A percentile compares a stretch with the other conserved stretches of the same genome.
These are phyloP conservation scores for Motacilla tschutschensis DNA, from an alignment of 2,113 vertebrate species.

Conservation along the genomic window DNA sequence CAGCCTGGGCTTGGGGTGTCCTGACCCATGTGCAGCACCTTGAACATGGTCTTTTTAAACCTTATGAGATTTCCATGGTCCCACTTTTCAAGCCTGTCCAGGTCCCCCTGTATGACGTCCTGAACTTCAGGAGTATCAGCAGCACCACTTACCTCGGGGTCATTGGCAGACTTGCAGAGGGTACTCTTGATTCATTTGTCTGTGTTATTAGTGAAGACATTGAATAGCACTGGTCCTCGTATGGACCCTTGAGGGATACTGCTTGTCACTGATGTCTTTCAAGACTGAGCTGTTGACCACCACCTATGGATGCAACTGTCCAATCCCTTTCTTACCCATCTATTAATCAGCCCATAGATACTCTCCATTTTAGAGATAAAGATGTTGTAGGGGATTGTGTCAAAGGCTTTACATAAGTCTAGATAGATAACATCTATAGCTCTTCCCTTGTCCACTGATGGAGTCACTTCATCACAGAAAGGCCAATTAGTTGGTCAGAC, in stretches of 20 bases:
- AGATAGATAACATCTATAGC: not conserved
- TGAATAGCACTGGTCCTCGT: not conserved
- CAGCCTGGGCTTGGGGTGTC: fast-evolving
- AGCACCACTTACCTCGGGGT: too few relatives aligned
- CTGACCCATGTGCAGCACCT: fast-evolving
- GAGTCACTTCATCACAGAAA: not conserved
- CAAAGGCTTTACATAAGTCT: not conserved
- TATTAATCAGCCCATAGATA: not conserved
- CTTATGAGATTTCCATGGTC: not conserved
- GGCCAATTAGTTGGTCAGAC: not conserved
- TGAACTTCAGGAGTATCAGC: not conserved
- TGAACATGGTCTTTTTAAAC: fast-evolving
- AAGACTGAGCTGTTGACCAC: not conserved
- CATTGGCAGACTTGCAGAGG: fast-evolving
- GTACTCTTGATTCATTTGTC: not conserved
- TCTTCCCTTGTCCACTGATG: not conserved
- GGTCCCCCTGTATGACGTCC: not conserved
- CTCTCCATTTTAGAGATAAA: not conserved
- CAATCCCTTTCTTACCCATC: not conserved
- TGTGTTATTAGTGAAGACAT: not conserved
- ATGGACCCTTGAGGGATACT: not conserved
- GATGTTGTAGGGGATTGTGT: too few relatives aligned
- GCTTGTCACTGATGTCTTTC: too few relatives aligned
- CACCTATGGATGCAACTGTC: not conserved
- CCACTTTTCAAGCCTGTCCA: fast-evolving